These are phyloP conservation scores for Aurelia coerulea DNA, from an alignment of 30 jellyfish, hydroid and myxozoan genomes.

Conservation along the genomic window DNA sequence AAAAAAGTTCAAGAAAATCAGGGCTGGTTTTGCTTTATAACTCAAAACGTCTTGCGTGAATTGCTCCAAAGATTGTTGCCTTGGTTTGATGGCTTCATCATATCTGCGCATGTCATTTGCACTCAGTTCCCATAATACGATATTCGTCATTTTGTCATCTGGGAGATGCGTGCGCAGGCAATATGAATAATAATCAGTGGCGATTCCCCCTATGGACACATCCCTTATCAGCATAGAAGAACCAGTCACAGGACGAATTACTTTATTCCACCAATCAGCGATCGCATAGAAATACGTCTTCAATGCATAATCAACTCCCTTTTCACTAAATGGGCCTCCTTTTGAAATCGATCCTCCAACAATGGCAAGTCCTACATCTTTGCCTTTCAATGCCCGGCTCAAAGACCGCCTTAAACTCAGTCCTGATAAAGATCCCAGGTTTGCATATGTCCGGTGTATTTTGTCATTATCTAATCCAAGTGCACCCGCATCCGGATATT, in stretches of 20 bases:
- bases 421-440: slow-evolving; percentile 98
- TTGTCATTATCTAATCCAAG: slow-evolving; percentile 96
- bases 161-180: slow-evolving; percentile 97
- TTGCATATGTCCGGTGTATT: slow-evolving; percentile 95
- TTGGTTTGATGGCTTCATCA: slow-evolving; percentile 82
- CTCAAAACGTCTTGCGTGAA: slow-evolving; percentile 95
- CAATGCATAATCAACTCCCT: slow-evolving; percentile 95
- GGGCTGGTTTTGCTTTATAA: slow-evolving; percentile 96
- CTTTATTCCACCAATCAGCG: slow-evolving; percentile 99
- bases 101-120: slow-evolving; percentile 98
- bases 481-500: slow-evolving; percentile 92
- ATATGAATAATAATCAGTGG: slow-evolving; percentile 96
- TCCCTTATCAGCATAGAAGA: slow-evolving; percentile 97
- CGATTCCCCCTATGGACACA: slow-evolving; percentile 99
- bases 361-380: slow-evolving; percentile 97
- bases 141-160: slow-evolving; percentile 92
- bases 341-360: slow-evolving; percentile 99
- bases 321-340: slow-evolving; percentile 99
- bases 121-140: slow-evolving; percentile 97
- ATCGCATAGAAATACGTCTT: slow-evolving; percentile 95
- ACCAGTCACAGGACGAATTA: slow-evolving; percentile 98
- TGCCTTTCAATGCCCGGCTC: slow-evolving; percentile 95
- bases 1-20: slow-evolving; percentile 86
- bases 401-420: slow-evolving; percentile 91
- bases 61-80: slow-evolving; percentile 96